Evolutionary conservation across 2,797 vertebrate genomes (phyloP).

Genomic region (Sandelia bainsii): DNA sequence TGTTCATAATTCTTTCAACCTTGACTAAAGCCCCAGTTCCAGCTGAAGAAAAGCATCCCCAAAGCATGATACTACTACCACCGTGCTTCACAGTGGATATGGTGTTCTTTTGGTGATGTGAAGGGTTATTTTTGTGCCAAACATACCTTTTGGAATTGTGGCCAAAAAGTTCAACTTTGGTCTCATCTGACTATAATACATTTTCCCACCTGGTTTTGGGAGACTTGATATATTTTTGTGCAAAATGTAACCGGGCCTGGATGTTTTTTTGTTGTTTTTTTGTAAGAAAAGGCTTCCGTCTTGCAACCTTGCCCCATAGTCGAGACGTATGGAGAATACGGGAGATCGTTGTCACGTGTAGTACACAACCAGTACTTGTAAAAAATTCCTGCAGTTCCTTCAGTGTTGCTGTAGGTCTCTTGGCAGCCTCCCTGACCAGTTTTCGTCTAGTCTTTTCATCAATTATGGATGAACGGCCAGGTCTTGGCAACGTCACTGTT

Average conservation of each 20-base stretch:
- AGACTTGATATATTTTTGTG: neutral
- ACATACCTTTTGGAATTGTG: too few species aligned
- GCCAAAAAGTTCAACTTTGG: too few species aligned
- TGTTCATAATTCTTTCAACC: neutral
- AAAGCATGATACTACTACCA: too few species aligned
- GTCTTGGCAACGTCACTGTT: neutral
- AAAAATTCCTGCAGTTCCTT: neutral
- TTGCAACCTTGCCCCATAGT: neutral
- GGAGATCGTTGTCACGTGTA: neutral
- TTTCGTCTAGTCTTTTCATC: too few species aligned
- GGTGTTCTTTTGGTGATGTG: too few species aligned
- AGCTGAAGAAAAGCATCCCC: too few species aligned
- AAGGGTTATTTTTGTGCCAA: too few species aligned
- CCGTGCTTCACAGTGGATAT: neutral
- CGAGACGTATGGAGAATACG: neutral
- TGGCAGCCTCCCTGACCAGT: too few species aligned
- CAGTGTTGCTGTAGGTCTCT: neutral
- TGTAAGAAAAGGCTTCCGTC: neutral
- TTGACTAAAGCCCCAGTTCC: neutral
- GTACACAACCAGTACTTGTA: neutral
- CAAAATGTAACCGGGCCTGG: neutral
- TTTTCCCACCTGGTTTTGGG: neutral
- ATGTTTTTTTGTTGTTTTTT: neutral
- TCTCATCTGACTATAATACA: neutral
- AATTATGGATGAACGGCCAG: neutral